Evolutionary conservation across 2,888 invertebrate genomes (phyloP), one percentile per base, ranked within the genome.

Genomic region (Quadriops clusia): DNA sequence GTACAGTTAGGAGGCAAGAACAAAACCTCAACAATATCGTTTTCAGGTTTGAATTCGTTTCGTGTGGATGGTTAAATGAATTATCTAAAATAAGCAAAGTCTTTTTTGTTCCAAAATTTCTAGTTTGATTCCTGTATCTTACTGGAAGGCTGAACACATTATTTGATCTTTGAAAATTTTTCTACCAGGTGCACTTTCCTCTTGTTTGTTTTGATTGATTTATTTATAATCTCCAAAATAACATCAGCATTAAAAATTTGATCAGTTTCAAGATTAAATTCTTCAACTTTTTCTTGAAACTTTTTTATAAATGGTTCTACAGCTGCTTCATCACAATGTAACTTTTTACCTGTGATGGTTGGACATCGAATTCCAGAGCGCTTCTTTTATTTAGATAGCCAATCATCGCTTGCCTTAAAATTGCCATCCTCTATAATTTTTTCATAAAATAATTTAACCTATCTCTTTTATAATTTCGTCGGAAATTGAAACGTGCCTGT

Each of bases 301-400:
- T 12, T 22, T 12, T 11, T 9, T 33, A 28, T 22, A 33, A 33
- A 33, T 29, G 28, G 28, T 23, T 28, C 28, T 33, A 28, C 28
- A 23, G 23, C 27, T 15, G 33, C 18, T 24, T 27, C 23, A 21
- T 33, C 33, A 28, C 23, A 22, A 22, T 32, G 34, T 24, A 39
- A 29, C 33, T 35, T 37, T 24, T 37, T 37, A 28, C 35, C 39
- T 30, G 34, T 34, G 29, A 37, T 33, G 30, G 35, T 39, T 37
- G 37, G 35, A 20, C 31, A 33, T 30, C 35, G 34, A 33, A 39
- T 35, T 22, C 33, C 37, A 35, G 33, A 35, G 23, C 28, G 37
- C 35, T 31, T 35, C 33, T 37, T 39, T 29, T 37, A 39, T 16
- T 32, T 25, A 37, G 36, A 29, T 23, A 39, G 25, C 33, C 28